Evolutionary conservation across 2,113 vertebrate species (phyloP).

Genomic region (Apodemus speciosus): DNA sequence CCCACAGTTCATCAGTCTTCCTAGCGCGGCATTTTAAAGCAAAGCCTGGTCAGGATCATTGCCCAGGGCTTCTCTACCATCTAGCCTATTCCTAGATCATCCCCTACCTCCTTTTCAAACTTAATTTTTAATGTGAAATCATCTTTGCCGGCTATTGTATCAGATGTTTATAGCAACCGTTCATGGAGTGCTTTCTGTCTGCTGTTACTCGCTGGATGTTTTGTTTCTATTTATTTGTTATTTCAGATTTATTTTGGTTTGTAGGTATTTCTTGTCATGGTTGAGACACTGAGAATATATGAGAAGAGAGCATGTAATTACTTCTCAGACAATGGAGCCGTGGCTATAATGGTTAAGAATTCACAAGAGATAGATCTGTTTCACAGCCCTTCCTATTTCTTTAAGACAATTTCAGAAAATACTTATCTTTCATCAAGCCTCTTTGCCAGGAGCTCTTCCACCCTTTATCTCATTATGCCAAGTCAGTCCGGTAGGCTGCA

Average conservation of each 20-base stretch:
- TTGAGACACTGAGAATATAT: neutral
- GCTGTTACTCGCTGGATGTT: neutral
- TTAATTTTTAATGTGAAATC: neutral
- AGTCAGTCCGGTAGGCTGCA: neutral
- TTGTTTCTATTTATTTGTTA: slow-evolving; percentile 19
- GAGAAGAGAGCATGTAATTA: neutral
- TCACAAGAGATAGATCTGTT: neutral
- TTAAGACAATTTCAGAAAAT: neutral
- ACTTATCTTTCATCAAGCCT: neutral
- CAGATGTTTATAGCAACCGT: neutral
- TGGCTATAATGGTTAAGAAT: neutral
- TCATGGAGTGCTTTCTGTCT: neutral
- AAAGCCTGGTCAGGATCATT: neutral
- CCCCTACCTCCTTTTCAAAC: neutral
- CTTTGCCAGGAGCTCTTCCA: neutral
- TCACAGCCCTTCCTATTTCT: neutral
- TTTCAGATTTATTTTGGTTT: neutral
- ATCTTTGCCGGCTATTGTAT: neutral
- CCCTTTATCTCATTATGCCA: neutral
- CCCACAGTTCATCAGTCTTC: neutral
- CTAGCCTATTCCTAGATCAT: neutral
- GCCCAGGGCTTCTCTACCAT: no score
- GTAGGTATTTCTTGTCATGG: neutral
- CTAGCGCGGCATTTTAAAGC: neutral
- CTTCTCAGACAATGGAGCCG: neutral